These are phyloP conservation scores for Macropus fuliginosus DNA, from an alignment of 2,797 vertebrate species.

Conservation along the genomic window DNA sequence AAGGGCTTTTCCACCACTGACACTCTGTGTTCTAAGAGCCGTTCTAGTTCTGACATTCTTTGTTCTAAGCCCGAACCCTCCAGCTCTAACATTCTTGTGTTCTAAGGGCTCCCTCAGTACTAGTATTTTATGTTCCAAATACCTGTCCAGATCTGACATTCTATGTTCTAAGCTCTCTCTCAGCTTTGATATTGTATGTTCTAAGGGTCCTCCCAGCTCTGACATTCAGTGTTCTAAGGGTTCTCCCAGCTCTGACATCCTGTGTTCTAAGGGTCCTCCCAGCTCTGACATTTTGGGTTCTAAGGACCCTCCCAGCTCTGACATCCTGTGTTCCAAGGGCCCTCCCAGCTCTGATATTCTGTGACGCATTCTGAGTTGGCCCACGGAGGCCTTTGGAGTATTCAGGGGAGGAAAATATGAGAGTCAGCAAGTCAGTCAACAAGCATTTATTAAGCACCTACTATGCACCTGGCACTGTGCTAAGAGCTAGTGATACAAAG, in stretches of 20 bases:
- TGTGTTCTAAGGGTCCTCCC: not conserved
- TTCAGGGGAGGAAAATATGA: not conserved
- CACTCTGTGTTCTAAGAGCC: not conserved
- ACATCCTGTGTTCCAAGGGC: not conserved
- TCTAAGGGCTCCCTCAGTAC: not conserved
- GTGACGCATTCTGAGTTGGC: not conserved
- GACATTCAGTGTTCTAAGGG: not conserved
- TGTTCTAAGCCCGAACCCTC: not conserved
- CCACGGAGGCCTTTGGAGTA: not conserved
- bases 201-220: not conserved
- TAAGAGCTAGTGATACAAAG: not conserved
- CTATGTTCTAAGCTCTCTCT: not conserved
- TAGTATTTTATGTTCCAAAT: not conserved
- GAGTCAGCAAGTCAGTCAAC: not conserved
- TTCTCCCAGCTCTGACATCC: not conserved
- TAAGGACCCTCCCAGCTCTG: not conserved
- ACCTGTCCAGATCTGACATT: not conserved
- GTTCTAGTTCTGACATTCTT: not conserved
- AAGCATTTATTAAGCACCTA: not conserved
- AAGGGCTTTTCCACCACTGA: not conserved
- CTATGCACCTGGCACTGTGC: not conserved
- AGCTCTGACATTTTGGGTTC: not conserved
- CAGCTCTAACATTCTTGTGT: not conserved
- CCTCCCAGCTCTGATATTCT: not conserved
- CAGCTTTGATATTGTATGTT: not conserved